phyloP scores from a whole-genome alignment of 2,113 vertebrate genomes.

The Puffinus mauretanicus region DNA sequence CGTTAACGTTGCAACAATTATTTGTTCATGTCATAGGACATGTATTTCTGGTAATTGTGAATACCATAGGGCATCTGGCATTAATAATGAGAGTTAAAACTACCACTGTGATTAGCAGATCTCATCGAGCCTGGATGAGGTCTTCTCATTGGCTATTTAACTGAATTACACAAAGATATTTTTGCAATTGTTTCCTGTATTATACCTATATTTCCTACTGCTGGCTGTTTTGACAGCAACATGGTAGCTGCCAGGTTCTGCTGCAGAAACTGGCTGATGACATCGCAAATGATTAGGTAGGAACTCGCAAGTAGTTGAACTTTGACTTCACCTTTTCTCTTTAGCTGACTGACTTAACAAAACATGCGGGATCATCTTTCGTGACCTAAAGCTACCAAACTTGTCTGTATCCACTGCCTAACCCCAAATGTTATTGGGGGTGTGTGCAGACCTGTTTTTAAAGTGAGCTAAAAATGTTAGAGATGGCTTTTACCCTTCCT shows the following conservation, averaged over 20 bases:
- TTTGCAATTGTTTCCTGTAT: conserved; percentile 5
- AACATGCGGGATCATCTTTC: background rate
- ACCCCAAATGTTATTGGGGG: background rate
- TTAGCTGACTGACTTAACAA: background rate
- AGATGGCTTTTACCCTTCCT: background rate
- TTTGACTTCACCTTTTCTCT: background rate
- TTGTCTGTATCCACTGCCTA: background rate
- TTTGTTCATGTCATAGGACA: background rate
- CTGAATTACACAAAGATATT: background rate
- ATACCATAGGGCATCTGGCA: background rate
- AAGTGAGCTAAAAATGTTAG: background rate
- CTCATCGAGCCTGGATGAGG: background rate
- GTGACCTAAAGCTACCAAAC: background rate
- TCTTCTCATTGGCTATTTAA: background rate
- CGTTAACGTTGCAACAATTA: background rate
- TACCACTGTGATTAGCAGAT: background rate
- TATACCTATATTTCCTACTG: background rate
- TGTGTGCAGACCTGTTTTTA: background rate
- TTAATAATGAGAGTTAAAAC: background rate
- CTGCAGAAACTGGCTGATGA: background rate
- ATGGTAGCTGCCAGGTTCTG: background rate
- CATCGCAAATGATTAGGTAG: background rate
- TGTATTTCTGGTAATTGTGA: background rate
- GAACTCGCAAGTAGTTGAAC: background rate
- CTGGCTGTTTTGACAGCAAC: background rate